These are phyloP conservation scores for Synanthedon myopaeformis DNA, from an alignment of 2,888 invertebrate genomes.

Conservation along the genomic window DNA sequence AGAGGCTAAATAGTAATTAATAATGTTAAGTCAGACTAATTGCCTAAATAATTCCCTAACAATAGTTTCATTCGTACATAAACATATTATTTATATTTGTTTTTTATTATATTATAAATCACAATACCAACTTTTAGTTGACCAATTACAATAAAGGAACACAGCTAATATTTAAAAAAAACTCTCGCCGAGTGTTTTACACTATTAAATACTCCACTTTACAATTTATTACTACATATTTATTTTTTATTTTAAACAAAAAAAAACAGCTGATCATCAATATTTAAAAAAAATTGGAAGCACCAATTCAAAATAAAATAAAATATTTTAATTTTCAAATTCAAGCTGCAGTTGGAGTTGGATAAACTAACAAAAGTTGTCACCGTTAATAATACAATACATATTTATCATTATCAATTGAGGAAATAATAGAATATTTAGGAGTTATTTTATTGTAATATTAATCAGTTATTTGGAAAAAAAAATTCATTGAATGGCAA, in stretches of 20 bases:
- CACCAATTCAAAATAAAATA: too few species aligned
- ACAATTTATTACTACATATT: background rate
- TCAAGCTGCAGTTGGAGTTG: too few species aligned
- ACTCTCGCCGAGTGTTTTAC: constrained; percentile 42
- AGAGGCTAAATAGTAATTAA: constrained; percentile 42
- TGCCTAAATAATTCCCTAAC: constrained; percentile 54
- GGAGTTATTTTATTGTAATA: too few species aligned
- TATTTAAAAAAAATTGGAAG: too few species aligned
- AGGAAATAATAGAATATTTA: too few species aligned
- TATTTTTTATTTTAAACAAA: background rate
- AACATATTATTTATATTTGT: background rate
- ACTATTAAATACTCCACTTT: constrained; percentile 20
- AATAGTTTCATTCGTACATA: constrained; percentile 53
- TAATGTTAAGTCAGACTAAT: constrained; percentile 46
- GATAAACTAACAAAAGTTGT: too few species aligned
- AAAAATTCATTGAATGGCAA: too few species aligned
- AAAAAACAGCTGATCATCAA: too few species aligned
- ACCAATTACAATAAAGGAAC: constrained; percentile 48
- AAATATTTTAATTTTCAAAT: too few species aligned
- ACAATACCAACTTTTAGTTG: constrained; percentile 68
- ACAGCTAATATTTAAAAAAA: constrained; percentile 27
- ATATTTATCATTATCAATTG: too few species aligned
- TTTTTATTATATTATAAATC: constrained; percentile 52
- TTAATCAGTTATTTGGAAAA: too few species aligned
- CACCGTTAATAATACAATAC: too few species aligned